Base-by-base conservation (phyloP, 1,140 invertebrate genomes). In the Argopecten irradians region DNA sequence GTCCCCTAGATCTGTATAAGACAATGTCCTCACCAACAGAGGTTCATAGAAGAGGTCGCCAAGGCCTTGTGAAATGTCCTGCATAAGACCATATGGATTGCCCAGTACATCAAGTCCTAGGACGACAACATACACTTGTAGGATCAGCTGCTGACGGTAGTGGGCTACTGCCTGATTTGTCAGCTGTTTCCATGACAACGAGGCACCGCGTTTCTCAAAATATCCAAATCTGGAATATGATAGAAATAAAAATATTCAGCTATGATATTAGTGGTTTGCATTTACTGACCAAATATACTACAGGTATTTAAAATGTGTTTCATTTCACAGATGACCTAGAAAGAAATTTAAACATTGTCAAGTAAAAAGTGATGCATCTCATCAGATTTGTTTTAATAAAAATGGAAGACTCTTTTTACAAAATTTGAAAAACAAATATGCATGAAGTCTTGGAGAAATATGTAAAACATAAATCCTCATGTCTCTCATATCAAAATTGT, bases 71-170 rank as follows among this genome's bases (percentile, higher is more conserved):
- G 95, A 95, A 86, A 96, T 95, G 88, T 96, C 95, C 83, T 94
- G 94, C 33, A 96, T 92, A 11, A 96, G 92, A 71, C 95, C 95
- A 89, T 96, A 96, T 3, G 96, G 96, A 91, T 96, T 96, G 16
- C 96, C 96, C 32, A 96, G 93, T 1, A 96, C 95, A 91, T 96
- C 96, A 11, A 96, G 92, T 0, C 96, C 96, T 19, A 96, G 91
- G 34, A 96, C 93, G 84, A 96, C 91, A 11, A 96, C 96, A 91
- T 96, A 96, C 1, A 94, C 92, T 92, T 96, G 95, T 86, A 96
- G 94, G 39, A 96, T 89, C 11, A 95, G 91, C 91, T 96, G 95
- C 34, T 94, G 93, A 34, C 92, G 94, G 89, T 95, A 96, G 91
- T 95, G 95, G 35, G 94, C 92, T 86, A 92, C 90, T 34, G 94